Evolutionary conservation across 2,113 vertebrate genomes (phyloP).

Genomic region (Accipiter cooperii): DNA sequence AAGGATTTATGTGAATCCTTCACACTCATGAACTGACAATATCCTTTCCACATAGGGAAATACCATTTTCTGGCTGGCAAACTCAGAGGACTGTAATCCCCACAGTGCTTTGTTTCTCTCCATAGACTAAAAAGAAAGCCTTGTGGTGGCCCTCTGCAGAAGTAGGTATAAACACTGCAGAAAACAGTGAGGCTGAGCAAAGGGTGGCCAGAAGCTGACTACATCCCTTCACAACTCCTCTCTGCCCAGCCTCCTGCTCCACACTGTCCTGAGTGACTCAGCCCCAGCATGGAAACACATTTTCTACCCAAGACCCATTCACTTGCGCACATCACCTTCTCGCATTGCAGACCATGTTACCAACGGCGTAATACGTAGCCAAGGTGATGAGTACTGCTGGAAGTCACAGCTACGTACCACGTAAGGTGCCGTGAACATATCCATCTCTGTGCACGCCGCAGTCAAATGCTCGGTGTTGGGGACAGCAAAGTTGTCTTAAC

Average conservation of each 20-base stretch:
- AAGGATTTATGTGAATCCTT: not conserved
- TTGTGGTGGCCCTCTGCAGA: not conserved
- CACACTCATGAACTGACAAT: not conserved
- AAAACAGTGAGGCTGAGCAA: not conserved
- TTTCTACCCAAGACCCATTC: not conserved
- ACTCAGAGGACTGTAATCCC: not conserved
- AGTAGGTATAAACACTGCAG: not conserved
- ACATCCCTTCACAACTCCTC: not conserved
- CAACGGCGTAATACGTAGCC: accelerated
- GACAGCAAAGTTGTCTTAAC: not conserved
- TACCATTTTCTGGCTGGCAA: not conserved
- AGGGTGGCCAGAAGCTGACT: not conserved
- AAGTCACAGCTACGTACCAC: not conserved
- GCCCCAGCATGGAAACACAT: not conserved
- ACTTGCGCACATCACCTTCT: accelerated
- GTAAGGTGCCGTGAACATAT: too few relatives aligned
- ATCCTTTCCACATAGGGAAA: not conserved
- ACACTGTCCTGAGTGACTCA: not conserved
- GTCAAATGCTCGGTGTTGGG: not conserved
- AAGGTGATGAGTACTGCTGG: not conserved
- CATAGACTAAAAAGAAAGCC: not conserved
- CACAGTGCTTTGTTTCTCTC: not conserved
- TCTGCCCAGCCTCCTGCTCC: not conserved
- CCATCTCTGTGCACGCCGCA: not conserved
- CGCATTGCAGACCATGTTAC: not conserved